A percentile compares a stretch with the other conserved stretches of the same genome.
These are phyloP conservation scores for Nettapus auritus DNA, from an alignment of 2,113 vertebrate genomes.

Conservation along the genomic window DNA sequence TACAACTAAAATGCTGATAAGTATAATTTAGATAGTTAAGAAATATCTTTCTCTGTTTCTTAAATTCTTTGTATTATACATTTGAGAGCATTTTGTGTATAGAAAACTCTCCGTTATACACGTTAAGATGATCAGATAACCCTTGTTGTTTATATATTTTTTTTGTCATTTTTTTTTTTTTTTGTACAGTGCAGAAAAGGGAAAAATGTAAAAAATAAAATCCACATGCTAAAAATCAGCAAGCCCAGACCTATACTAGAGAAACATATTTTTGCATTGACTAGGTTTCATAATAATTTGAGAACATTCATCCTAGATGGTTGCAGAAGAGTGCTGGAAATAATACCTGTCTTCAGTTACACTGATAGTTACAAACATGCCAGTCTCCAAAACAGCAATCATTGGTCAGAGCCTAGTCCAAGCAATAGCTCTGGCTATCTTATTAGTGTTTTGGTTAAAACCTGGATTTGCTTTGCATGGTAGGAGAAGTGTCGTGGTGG, in stretches of 20 bases:
- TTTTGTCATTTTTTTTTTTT: no score
- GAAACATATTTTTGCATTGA: background rate
- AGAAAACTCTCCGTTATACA: background rate
- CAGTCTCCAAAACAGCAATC: background rate
- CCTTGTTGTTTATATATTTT: background rate
- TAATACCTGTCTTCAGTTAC: background rate
- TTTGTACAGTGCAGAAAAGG: background rate
- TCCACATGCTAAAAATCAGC: background rate
- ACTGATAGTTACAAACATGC: background rate
- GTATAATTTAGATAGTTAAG: background rate
- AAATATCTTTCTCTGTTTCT: background rate
- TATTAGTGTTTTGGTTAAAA: background rate
- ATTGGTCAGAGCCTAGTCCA: background rate
- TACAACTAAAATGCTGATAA: slow-evolving; percentile 1
- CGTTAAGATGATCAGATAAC: background rate
- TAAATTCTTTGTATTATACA: background rate
- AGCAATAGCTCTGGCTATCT: background rate
- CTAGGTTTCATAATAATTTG: background rate
- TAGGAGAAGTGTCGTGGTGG: background rate
- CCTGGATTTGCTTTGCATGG: background rate
- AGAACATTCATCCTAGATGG: background rate
- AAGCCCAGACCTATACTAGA: background rate
- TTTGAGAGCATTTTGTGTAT: background rate
- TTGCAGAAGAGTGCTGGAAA: background rate
- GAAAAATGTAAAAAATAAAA: background rate